Evolutionary conservation across 2,797 vertebrate species (phyloP).

Genomic region (Xenopus petersii): DNA sequence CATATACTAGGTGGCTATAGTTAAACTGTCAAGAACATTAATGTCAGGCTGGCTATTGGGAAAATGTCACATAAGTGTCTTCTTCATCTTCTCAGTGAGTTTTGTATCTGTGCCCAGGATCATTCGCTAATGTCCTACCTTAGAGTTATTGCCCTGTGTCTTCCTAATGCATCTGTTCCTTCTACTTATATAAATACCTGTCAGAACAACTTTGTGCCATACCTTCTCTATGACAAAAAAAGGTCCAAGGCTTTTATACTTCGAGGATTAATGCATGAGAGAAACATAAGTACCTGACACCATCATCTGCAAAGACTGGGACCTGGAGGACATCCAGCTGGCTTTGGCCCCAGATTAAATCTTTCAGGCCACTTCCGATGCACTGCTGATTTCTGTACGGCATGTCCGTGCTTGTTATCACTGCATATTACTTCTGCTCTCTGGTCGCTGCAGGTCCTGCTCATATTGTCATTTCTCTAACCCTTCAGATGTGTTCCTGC

Average conservation of each 20-base stretch:
- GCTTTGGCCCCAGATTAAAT: conserved; percentile 8
- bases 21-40: too few species aligned
- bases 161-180: too few species aligned
- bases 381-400: conserved; percentile 20
- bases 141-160: too few species aligned
- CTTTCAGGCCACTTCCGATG: conserved; percentile 36
- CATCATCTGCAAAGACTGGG: conserved; percentile 16
- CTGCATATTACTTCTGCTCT: conserved; percentile 34
- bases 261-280: conserved; percentile 19
- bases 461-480: neutral
- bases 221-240: conserved; percentile 13
- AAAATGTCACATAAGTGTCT: too few species aligned
- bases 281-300: conserved; percentile 12
- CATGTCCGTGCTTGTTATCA: conserved; percentile 15
- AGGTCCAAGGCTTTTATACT: neutral
- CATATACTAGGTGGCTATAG: too few species aligned
- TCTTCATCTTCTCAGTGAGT: too few species aligned
- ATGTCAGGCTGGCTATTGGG: too few species aligned
- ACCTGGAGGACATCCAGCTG: conserved; percentile 31
- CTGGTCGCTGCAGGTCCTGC: conserved; percentile 18
- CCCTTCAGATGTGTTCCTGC: too few species aligned
- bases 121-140: too few species aligned
- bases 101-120: too few species aligned
- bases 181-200: neutral
- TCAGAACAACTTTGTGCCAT: neutral